Conservation (phyloP, 2,797 vertebrate species). For the Distichodus sexfasciatus region DNA sequence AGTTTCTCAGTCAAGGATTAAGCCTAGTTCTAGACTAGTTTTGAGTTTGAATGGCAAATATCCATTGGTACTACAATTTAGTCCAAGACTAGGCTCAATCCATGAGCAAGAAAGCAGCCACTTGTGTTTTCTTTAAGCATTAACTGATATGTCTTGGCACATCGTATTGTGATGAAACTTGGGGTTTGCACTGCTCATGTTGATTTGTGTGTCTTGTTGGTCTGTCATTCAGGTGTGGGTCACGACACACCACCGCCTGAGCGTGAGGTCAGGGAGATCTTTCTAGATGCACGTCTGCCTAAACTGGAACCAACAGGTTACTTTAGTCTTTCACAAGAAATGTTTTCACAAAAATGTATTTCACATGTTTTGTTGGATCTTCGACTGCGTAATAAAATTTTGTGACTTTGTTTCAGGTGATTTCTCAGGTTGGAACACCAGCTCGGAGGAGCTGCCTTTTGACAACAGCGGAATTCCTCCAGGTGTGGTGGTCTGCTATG, state of each 20-base stretch:
- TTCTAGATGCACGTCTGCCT: conserved; percentile 50
- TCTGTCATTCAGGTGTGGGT: conserved; percentile 61
- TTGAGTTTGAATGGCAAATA: too few species aligned
- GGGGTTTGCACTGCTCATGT: neutral
- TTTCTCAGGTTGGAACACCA: conserved; percentile 77
- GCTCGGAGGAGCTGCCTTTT: conserved; percentile 65
- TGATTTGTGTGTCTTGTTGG: neutral
- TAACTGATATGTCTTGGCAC: too few species aligned
- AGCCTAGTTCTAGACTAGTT: too few species aligned
- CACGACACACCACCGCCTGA: conserved; percentile 66
- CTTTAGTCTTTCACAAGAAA: neutral
- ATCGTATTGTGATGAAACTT: neutral
- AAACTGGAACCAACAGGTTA: conserved; percentile 66
- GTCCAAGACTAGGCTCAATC: too few species aligned
- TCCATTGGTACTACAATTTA: too few species aligned
- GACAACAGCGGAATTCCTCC: conserved; percentile 71
- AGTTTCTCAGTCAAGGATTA: too few species aligned
- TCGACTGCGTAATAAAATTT: neutral
- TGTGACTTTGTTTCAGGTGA: conserved; percentile 62
- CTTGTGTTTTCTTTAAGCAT: too few species aligned
- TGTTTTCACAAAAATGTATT: neutral
- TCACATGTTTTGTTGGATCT: neutral
- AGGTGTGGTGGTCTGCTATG: conserved; percentile 63
- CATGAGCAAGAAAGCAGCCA: too few species aligned
- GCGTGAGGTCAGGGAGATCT: conserved; percentile 43